Conservation (phyloP, 2,888 invertebrate genomes). For the Arrhopalites spinosus region DNA sequence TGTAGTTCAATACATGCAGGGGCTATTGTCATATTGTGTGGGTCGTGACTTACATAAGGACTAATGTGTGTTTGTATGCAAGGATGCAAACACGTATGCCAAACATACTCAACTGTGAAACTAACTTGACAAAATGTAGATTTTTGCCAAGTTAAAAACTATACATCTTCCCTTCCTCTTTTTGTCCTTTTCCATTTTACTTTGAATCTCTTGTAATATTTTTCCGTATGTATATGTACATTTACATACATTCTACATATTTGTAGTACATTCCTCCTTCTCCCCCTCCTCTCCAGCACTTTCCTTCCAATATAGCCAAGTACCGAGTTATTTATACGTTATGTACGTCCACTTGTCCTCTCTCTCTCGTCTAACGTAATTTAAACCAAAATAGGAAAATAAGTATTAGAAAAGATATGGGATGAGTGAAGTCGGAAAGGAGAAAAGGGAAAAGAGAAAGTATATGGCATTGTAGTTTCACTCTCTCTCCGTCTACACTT, state of each 20-base stretch:
- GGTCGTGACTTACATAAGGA: not conserved
- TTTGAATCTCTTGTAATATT: not conserved
- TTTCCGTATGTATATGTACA: no score
- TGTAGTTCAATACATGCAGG: not conserved
- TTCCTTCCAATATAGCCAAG: no score
- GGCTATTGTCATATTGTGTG: not conserved
- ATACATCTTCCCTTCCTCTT: not conserved
- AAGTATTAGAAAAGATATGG: conserved; percentile 1
- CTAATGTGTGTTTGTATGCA: conserved; percentile 23
- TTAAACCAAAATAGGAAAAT: conserved; percentile 24
- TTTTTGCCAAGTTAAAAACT: conserved; percentile 1
- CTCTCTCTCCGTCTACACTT: not conserved
- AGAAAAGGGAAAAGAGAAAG: not conserved
- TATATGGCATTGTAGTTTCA: not conserved
- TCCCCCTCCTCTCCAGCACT: no score
- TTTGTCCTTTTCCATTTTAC: not conserved
- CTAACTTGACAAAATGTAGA: not conserved
- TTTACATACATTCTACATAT: no score
- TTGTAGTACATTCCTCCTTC: no score
- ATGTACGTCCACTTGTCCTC: no score
- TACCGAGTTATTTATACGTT: no score
- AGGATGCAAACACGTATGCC: conserved; percentile 19
- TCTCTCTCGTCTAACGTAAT: conserved; percentile 17
- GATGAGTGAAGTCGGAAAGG: not conserved
- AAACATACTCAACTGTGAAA: not conserved